Base-by-base conservation (phyloP, 2,888 invertebrate species). In the Psococerastis gibbosa region DNA sequence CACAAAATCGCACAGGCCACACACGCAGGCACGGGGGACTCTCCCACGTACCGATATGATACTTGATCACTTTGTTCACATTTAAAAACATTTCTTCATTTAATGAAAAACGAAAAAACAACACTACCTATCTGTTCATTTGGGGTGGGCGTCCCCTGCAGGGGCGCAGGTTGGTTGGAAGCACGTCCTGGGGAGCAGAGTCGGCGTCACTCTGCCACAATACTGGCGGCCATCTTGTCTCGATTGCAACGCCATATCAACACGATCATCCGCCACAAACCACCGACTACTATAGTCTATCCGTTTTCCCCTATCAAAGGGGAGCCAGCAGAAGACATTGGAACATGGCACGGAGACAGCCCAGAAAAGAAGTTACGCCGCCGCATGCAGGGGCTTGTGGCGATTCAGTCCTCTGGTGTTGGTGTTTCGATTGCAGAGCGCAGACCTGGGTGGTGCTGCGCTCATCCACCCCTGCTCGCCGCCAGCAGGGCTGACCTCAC, bases 401-500 rank as follows among this genome's bases (percentile, higher is more conserved):
- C 27, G 27, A 27, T 27, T 27, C 27, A 27, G 27, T 27, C 27
- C 27, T 27, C 38, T 38, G 38, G 17, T 38, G 22, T 38, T 38
- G 38, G 38, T 38, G 38, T 38, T 38, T 38, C 38, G 38, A 27
- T 27, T 27, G 11, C 27, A 11, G 11, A 27, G 27, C 6, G 27
- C 27, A 9, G 27, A 9, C 27, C 8, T 11, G 6, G 27, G 6
- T 11, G 6, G 8, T 9, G 27, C 38, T n/a, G 17, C 20, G 22
- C 38, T 20, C 20, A 38, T 20, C 38, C 38, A 22, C 38, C 17
- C 38, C 20, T 38, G 38, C 22, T 15, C 23, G 42, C 42, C 23
- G 42, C 42, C 42, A 42, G 22, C 42, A 42, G 42, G 22, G 22
- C 42, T 22, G 27, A 42, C 15, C 42, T 31, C 42, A 42, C 27